Base-by-base conservation (phyloP, 2,797 vertebrate genomes). In the Erpetoichthys calabaricus region DNA sequence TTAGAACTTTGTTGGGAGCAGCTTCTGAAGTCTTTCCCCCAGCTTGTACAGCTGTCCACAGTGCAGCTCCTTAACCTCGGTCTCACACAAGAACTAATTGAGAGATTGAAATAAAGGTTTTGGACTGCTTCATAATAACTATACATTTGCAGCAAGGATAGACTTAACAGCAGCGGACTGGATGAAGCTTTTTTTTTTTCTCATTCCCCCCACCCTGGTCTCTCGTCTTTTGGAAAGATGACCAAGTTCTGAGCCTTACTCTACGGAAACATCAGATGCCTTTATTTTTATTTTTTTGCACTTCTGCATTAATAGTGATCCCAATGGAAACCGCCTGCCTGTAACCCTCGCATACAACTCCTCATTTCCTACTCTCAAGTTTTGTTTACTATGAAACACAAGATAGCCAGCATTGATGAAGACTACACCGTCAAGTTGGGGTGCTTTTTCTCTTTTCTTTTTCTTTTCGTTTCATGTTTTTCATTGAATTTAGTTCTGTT, bases 1-100 rank as follows among this genome's bases (percentile, higher is more conserved):
- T 81, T 98, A 83, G 96, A 99, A 88, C 86, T 98, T 56, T 92
- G 90, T 1, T 99, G 96, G 96, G 93, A 99, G 76, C 90, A 84
- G 73, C 88, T 98, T 5, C 86, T 97, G 41, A 82, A 79, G 7
- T 82, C 79, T 45, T 97, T 91, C 72, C 95, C 96, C 6, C 90
- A 90, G 49, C 70, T 99, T 53, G 77, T 89, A 46, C 78, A 79
- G 9, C 88, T 98, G 53, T 79, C 88, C 63, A 75, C 85, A 65
- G 75, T 84, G 67, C 91, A 95, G 80, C 88, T 98, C 64, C 85
- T 96, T 67, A 91, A 96, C 82, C 85, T 99, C 10, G 96, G 96
- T 77, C 89, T 99, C 69, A 95, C 92, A 41, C 91, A 94, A 81
- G 94, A 91, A 82, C 92, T 98, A 10, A 83, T 96, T 6, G 93